phyloP scores from a whole-genome alignment of 2,888 invertebrate species.

The Amblyjoppa proteus region DNA sequence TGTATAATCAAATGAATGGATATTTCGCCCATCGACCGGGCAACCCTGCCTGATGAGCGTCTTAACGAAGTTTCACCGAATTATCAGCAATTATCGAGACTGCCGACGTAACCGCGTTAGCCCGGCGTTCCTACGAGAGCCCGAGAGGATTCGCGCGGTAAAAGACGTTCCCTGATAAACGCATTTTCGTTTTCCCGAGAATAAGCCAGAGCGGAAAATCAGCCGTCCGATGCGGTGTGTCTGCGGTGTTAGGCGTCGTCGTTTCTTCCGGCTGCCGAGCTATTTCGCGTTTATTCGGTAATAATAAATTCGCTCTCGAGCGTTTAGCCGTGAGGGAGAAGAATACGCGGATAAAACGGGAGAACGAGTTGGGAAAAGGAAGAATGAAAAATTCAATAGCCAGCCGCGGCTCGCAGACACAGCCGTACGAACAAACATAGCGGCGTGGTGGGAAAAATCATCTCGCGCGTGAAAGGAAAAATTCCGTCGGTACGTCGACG shows the following conservation, averaged over 20 bases:
- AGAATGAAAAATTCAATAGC: slow-evolving; percentile 65
- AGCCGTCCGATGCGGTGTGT: not conserved
- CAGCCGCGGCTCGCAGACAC: slow-evolving; percentile 25
- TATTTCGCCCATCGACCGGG: slow-evolving; percentile 77
- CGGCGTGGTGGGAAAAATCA: slow-evolving; percentile 55
- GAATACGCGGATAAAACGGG: slow-evolving; percentile 20
- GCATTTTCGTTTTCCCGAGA: slow-evolving; percentile 75
- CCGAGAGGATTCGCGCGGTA: slow-evolving; percentile 73
- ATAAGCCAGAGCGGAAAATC: slow-evolving; percentile 27
- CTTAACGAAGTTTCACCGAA: slow-evolving; percentile 84
- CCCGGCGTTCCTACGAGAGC: slow-evolving; percentile 71
- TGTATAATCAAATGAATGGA: slow-evolving; percentile 84
- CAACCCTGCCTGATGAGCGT: slow-evolving; percentile 81
- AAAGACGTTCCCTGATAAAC: slow-evolving; percentile 81
- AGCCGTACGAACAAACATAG: slow-evolving; percentile 53
- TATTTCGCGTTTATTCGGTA: slow-evolving; percentile 22
- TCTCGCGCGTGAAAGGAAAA: slow-evolving; percentile 55
- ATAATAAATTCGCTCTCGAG: slow-evolving; percentile 52
- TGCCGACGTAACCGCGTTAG: slow-evolving; percentile 83
- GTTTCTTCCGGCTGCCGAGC: slow-evolving; percentile 8
- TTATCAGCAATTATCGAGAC: slow-evolving; percentile 85
- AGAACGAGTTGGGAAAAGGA: slow-evolving; percentile 28
- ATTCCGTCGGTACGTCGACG: slow-evolving; percentile 55
- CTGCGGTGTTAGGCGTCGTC: not conserved
- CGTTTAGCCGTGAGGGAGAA: slow-evolving; percentile 27